These are phyloP conservation scores for Xenopus laevis DNA, from an alignment of 2,113 vertebrate genomes.

Conservation along the genomic window DNA sequence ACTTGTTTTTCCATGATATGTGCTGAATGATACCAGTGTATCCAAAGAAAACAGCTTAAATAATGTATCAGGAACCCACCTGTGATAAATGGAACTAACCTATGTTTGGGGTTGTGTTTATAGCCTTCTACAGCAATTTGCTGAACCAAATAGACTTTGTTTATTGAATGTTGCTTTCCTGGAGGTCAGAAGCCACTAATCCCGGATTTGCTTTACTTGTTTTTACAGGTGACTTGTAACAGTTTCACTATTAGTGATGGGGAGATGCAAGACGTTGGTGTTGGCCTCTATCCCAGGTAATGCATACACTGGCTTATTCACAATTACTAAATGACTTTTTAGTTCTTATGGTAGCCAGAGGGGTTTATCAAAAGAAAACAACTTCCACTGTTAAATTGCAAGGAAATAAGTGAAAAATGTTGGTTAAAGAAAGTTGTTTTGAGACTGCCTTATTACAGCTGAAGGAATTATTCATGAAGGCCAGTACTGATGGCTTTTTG, in stretches of 20 bases:
- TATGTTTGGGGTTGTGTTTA: conserved; percentile 32
- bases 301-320: conserved; percentile 54
- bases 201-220: conserved; percentile 52
- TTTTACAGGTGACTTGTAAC: conserved; percentile 89
- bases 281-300: conserved; percentile 95
- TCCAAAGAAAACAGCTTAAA: conserved; percentile 2
- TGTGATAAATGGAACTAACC: conserved; percentile 38
- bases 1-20: background rate
- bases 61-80: background rate
- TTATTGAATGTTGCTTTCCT: conserved; percentile 48
- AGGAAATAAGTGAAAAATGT: conserved; percentile 18
- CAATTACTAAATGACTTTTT: conserved; percentile 42
- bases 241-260: conserved; percentile 94
- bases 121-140: conserved; percentile 47
- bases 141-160: conserved; percentile 42
- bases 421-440: conserved; percentile 38
- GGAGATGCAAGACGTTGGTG: conserved; percentile 90
- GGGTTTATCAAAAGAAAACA: conserved; percentile 26
- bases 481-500: conserved; percentile 27
- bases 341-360: conserved; percentile 17
- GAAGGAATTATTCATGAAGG: conserved; percentile 20
- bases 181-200: conserved; percentile 40
- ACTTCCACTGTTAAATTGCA: conserved; percentile 49
- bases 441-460: conserved; percentile 33
- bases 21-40: conserved; percentile 14